phyloP scores from a whole-genome alignment of 2,113 vertebrate species.

The Ailurus styani region DNA sequence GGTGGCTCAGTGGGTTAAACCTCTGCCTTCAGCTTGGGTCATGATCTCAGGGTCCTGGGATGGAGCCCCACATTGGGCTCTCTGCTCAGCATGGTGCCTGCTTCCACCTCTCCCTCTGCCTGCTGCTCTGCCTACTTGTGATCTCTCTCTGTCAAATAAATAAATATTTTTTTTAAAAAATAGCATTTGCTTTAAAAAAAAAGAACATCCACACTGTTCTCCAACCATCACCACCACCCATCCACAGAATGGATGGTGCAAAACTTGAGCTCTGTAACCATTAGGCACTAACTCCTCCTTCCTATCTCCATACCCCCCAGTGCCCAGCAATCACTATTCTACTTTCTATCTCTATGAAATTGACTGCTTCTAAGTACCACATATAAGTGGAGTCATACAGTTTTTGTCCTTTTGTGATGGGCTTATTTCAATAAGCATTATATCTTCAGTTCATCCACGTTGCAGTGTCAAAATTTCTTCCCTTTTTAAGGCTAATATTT shows the following conservation, averaged over 20 bases:
- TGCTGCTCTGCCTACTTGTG: too few relatives aligned
- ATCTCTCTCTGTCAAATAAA: too few relatives aligned
- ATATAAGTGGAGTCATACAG: background rate
- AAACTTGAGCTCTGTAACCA: background rate
- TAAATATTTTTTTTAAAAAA: too few relatives aligned
- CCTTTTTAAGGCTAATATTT: background rate
- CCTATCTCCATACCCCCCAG: background rate
- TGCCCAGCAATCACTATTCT: background rate
- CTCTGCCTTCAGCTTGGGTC: too few relatives aligned
- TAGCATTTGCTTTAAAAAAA: too few relatives aligned
- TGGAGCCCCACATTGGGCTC: too few relatives aligned
- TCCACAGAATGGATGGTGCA: background rate
- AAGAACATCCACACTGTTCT: background rate
- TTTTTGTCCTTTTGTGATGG: background rate
- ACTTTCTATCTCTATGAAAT: background rate
- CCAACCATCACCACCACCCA: background rate
- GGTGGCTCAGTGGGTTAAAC: too few relatives aligned
- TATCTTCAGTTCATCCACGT: background rate
- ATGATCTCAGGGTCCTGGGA: too few relatives aligned
- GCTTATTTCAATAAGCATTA: background rate
- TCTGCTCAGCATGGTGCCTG: too few relatives aligned
- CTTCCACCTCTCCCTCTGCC: too few relatives aligned
- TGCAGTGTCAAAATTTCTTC: background rate
- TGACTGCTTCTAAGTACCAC: background rate
- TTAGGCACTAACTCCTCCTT: background rate